Evolutionary conservation across 2,113 vertebrate species (phyloP).

Genomic region (Bubalus kerabau): DNA sequence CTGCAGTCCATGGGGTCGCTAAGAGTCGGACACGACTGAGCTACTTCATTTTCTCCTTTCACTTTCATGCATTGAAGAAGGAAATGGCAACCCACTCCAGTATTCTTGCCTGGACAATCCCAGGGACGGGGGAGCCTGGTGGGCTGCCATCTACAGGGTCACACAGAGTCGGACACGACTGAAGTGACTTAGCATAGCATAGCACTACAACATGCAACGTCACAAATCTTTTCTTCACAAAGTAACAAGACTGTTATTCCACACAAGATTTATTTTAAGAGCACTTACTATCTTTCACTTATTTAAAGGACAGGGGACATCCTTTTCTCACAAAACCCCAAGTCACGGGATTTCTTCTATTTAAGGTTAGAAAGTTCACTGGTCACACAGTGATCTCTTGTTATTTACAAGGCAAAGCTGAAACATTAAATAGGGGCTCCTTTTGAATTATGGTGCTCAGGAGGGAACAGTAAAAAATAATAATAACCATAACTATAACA

Average conservation of each 20-base stretch:
- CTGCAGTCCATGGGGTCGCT: no score
- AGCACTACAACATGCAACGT: background rate
- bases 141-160: no score
- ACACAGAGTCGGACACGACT: no score
- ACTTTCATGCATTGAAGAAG: no score
- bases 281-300: background rate
- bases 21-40: no score
- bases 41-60: no score
- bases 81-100: no score
- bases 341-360: background rate
- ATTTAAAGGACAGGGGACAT: background rate
- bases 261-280: background rate
- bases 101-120: no score
- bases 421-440: background rate
- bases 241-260: background rate
- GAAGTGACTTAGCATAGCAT: no score
- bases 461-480: background rate
- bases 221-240: background rate
- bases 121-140: no score
- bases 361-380: background rate
- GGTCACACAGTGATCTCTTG: background rate
- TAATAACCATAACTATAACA: background rate
- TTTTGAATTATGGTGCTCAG: background rate
- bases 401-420: background rate
- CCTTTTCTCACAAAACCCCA: background rate